Evolutionary conservation across 1,140 invertebrate genomes (phyloP), one percentile per base, ranked within the genome.

Genomic region (Formica selysi): DNA sequence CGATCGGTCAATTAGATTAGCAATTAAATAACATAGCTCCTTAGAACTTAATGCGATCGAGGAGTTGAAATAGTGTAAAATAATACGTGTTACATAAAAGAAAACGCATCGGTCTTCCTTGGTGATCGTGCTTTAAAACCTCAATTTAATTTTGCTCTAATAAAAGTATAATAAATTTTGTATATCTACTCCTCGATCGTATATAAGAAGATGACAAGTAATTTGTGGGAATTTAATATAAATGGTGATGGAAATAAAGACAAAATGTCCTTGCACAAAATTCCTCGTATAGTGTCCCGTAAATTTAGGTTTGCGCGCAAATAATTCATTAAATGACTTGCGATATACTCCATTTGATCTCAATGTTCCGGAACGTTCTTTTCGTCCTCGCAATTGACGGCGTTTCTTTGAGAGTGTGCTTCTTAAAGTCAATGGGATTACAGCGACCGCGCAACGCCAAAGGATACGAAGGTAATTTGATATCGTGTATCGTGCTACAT

Each of bases 401-500:
- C 36, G 70, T 44, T 86, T 85, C 89, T 91, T 90, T 90, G 87
- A 91, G 38, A 76, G 62, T 48, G 38, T 44, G 41, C 7, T 85
- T 87, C 86, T 85, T 86, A 57, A 81, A 86, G 61, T 88, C 86
- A 90, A 90, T 88, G 70, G 85, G 86, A 89, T 91, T 89, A 88
- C 91, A 88, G 79, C 83, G 76, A 64, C 74, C 68, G 73, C 68
- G 80, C 10, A 83, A 57, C 59, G 83, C 90, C 83, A 91, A 91
- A 88, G 89, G 84, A 88, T 76, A 51, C 54, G 84, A 41, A 51
- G 54, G 57, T 91, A 88, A 91, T 91, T 91, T 71, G 79, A 89
- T 87, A 89, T 89, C 78, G 62, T 71, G 68, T 87, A 79, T 83
- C 85, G 81, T 64, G 76, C 41, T 48, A 67, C 62, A 68, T 86